Percentiles rank a stretch among this genome's conserved stretches.
These are phyloP conservation scores for Ovibos moschatus DNA, from an alignment of 2,113 vertebrate species.

Conservation along the genomic window DNA sequence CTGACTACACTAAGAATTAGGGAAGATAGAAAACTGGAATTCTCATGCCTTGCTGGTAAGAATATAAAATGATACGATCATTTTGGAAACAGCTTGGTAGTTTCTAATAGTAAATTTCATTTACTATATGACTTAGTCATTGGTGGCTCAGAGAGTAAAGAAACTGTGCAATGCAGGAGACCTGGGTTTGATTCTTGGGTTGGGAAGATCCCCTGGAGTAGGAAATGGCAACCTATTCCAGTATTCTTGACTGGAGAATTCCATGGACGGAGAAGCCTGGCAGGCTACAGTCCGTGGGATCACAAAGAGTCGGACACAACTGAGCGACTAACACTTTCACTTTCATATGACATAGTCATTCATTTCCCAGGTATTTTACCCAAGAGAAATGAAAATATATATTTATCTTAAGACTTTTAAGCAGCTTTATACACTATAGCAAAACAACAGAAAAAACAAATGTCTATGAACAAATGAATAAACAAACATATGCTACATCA, in stretches of 20 bases:
- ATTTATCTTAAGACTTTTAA: not conserved
- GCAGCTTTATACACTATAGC: not conserved
- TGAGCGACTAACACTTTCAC: not conserved
- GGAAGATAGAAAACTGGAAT: not conserved
- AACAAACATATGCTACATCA: not conserved
- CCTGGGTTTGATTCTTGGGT: not conserved
- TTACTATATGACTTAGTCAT: not conserved
- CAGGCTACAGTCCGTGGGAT: not conserved
- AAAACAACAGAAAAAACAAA: conserved; percentile 11
- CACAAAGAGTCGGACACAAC: not conserved
- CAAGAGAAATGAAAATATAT: not conserved
- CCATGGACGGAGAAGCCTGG: not conserved
- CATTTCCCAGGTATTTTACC: not conserved
- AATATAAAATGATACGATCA: not conserved
- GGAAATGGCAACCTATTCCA: not conserved
- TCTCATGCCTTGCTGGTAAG: not conserved
- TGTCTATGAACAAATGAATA: not conserved
- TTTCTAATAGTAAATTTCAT: not conserved
- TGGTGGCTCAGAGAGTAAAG: not conserved
- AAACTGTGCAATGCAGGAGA: not conserved
- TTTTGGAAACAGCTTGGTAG: not conserved
- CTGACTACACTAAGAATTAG: not conserved
- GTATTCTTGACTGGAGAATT: not conserved
- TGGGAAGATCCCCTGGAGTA: not conserved
- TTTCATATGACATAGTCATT: not conserved